A percentile compares a stretch with the other conserved stretches of the same genome.
phyloP scores from a whole-genome alignment of 2,113 vertebrate genomes.

The Bagarius yarrelli region DNA sequence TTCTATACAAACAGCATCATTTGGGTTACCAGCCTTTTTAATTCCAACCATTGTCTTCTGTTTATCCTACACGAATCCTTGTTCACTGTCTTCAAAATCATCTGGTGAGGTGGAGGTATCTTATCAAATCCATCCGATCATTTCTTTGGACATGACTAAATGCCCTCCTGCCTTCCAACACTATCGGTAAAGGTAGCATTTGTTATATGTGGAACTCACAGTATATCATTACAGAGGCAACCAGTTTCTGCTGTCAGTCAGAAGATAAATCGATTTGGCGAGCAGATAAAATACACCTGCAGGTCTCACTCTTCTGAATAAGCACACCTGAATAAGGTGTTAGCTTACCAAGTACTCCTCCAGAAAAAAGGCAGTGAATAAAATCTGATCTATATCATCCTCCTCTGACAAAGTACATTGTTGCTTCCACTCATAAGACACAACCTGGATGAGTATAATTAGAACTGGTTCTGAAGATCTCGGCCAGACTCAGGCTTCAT shows the following conservation, averaged over 20 bases:
- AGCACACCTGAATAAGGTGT: not conserved
- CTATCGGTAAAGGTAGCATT: slow-evolving; percentile 3
- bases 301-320: not conserved
- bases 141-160: slow-evolving; percentile 19
- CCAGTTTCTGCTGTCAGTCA: slow-evolving; percentile 15
- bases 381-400: not conserved
- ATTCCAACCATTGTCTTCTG: not conserved
- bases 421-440: not conserved
- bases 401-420: not conserved
- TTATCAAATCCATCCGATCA: slow-evolving; percentile 13
- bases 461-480: not conserved
- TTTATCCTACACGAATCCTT: not conserved
- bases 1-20: not conserved
- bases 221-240: slow-evolving; percentile 17
- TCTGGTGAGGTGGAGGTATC: not conserved
- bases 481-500: not conserved
- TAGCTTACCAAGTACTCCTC: not conserved
- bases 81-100: not conserved
- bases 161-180: slow-evolving; percentile 1
- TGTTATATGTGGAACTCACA: not conserved
- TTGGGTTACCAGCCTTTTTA: not conserved
- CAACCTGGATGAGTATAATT: not conserved
- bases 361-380: not conserved
- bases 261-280: slow-evolving; percentile 11
- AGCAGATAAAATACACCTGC: slow-evolving; percentile 11